These are phyloP conservation scores for Gulo gulo DNA, from an alignment of 2,113 vertebrate species.

Conservation along the genomic window DNA sequence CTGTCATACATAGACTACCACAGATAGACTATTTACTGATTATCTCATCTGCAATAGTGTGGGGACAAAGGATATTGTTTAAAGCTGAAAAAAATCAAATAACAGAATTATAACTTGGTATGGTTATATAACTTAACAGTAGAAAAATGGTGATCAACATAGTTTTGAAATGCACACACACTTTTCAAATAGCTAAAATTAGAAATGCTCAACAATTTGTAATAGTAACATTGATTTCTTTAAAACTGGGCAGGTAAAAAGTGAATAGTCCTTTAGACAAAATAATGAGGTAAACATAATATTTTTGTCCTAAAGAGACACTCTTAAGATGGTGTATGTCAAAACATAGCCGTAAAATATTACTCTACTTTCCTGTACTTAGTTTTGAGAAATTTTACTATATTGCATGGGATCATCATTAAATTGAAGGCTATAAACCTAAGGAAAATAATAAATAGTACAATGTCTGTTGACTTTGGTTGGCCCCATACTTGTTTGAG, in stretches of 20 bases:
- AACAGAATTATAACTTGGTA: not conserved
- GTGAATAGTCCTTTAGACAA: not conserved
- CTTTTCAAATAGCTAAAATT: slow-evolving; percentile 11
- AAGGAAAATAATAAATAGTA: not conserved
- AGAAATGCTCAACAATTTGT: not conserved
- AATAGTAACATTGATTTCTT: not conserved
- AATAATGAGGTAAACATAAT: not conserved
- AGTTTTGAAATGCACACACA: not conserved
- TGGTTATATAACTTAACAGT: not conserved
- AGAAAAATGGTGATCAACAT: not conserved
- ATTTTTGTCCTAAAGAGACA: not conserved
- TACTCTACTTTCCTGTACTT: not conserved
- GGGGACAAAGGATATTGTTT: not conserved
- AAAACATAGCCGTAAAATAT: not conserved
- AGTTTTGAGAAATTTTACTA: not conserved
- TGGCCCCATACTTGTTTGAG: not conserved
- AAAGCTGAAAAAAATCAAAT: not conserved
- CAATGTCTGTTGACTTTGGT: not conserved
- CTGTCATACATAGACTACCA: not conserved
- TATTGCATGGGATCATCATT: not conserved
- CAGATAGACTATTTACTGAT: not conserved
- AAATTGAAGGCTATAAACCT: not conserved
- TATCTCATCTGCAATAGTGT: not conserved
- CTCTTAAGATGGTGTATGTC: not conserved
- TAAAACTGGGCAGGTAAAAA: not conserved